These are phyloP conservation scores for Maniola hyperantus DNA, from an alignment of 2,888 invertebrate genomes.

Conservation along the genomic window DNA sequence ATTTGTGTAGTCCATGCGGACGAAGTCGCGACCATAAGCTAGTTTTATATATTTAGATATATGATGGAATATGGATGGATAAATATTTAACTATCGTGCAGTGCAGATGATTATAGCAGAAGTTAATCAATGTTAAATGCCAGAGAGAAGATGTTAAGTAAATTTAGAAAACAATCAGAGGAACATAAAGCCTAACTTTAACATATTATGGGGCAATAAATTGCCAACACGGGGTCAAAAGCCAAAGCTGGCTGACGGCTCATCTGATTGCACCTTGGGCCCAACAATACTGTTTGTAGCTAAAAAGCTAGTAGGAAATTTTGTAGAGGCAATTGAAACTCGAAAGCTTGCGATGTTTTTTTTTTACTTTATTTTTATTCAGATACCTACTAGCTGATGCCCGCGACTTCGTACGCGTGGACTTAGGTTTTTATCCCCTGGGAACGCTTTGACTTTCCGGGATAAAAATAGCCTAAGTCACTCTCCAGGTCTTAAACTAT, in stretches of 20 bases:
- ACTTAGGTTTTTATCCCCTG: no score
- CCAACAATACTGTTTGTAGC: slow-evolving; percentile 49
- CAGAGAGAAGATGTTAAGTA: slow-evolving; percentile 23
- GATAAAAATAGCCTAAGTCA: no score
- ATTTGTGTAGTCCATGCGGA: no score
- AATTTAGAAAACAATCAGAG: slow-evolving; percentile 44
- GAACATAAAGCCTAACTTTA: slow-evolving; percentile 43
- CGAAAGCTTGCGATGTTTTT: neutral
- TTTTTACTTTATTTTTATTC: no score
- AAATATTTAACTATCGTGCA: neutral
- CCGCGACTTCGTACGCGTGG: no score
- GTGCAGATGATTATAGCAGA: neutral
- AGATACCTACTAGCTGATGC: no score
- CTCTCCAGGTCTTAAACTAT: no score
- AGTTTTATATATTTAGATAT: no score
- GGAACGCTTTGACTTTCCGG: no score
- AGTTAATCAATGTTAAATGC: slow-evolving; percentile 13
- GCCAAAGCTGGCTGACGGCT: slow-evolving; percentile 52
- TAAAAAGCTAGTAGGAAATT: neutral
- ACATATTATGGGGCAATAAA: slow-evolving; percentile 44
- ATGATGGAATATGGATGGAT: no score
- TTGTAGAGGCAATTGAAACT: neutral
- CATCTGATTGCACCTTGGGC: slow-evolving; percentile 60
- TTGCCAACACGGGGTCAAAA: slow-evolving; percentile 55
- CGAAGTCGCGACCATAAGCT: no score